These are phyloP conservation scores for Bubalus kerabau DNA, from an alignment of 2,113 vertebrate species.

Conservation along the genomic window DNA sequence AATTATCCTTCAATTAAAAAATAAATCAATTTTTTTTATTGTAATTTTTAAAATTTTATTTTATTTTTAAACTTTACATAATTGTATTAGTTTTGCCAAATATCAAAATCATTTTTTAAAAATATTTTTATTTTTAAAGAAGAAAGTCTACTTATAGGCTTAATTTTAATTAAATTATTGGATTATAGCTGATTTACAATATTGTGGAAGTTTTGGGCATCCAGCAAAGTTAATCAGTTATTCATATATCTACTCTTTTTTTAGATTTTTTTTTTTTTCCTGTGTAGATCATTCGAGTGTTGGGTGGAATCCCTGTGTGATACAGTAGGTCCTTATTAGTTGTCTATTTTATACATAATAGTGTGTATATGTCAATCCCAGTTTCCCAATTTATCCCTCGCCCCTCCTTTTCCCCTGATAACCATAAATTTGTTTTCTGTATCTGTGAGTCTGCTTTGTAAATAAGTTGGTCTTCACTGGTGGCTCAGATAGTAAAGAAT, in stretches of 20 bases:
- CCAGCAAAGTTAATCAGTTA: neutral
- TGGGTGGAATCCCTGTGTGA: neutral
- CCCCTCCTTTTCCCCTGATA: neutral
- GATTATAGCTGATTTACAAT: neutral
- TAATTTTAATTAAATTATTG: neutral
- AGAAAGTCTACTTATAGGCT: neutral
- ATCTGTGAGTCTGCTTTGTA: neutral
- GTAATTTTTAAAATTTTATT: no score
- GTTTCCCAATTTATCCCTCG: neutral
- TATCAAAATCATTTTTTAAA: neutral
- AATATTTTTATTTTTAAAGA: neutral
- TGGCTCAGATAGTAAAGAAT: neutral
- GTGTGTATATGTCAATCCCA: neutral
- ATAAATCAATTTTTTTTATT: neutral
- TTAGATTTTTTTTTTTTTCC: neutral
- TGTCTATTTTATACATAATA: neutral
- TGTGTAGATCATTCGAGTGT: neutral
- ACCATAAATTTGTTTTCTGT: neutral
- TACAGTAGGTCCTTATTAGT: neutral
- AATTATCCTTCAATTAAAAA: neutral
- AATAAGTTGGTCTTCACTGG: neutral
- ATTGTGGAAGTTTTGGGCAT: neutral
- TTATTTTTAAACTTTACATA: no score
- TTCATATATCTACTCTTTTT: neutral
- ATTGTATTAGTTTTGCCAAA: no score